phyloP scores from a whole-genome alignment of 2,888 invertebrate genomes.

The Orthosia gothica region DNA sequence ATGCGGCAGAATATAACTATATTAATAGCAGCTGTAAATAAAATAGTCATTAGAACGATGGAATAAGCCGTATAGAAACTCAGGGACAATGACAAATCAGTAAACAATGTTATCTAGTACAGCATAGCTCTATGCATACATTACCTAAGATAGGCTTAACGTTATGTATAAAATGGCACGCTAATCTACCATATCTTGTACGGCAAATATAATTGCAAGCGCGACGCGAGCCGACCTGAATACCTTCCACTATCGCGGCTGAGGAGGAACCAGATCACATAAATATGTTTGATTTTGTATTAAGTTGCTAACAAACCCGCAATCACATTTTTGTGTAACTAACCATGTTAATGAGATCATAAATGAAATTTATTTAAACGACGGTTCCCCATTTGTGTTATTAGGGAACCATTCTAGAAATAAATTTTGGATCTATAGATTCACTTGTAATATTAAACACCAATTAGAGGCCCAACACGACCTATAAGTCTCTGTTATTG shows the following conservation, averaged over 20 bases:
- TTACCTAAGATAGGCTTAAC: slow-evolving; percentile 52
- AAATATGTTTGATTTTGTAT: slow-evolving; percentile 52
- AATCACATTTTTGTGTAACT: slow-evolving; percentile 31
- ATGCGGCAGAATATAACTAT: slow-evolving; percentile 48
- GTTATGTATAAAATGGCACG: slow-evolving; percentile 62
- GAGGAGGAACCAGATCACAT: slow-evolving; percentile 43
- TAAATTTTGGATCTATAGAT: slow-evolving; percentile 47
- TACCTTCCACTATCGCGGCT: slow-evolving; percentile 69
- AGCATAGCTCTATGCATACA: slow-evolving; percentile 39
- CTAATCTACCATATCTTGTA: slow-evolving; percentile 71
- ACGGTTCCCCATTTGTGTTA: slow-evolving; percentile 10
- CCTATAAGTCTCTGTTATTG: slow-evolving; percentile 68
- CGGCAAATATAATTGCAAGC: slow-evolving; percentile 76
- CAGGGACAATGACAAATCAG: slow-evolving; percentile 46
- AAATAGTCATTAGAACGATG: slow-evolving; percentile 42
- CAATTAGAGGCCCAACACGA: slow-evolving; percentile 68
- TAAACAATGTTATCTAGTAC: slow-evolving; percentile 38
- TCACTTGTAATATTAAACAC: slow-evolving; percentile 64
- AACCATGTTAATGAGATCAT: slow-evolving; percentile 52
- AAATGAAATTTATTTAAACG: slow-evolving; percentile 32
- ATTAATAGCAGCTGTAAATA: slow-evolving; percentile 47
- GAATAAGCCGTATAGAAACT: slow-evolving; percentile 20
- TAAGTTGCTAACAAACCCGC: slow-evolving; percentile 62
- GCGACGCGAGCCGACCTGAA: slow-evolving; percentile 76
- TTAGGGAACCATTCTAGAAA: slow-evolving; percentile 21